Base-by-base conservation (phyloP, 2,113 vertebrate genomes). In the Pteruthius melanotis region DNA sequence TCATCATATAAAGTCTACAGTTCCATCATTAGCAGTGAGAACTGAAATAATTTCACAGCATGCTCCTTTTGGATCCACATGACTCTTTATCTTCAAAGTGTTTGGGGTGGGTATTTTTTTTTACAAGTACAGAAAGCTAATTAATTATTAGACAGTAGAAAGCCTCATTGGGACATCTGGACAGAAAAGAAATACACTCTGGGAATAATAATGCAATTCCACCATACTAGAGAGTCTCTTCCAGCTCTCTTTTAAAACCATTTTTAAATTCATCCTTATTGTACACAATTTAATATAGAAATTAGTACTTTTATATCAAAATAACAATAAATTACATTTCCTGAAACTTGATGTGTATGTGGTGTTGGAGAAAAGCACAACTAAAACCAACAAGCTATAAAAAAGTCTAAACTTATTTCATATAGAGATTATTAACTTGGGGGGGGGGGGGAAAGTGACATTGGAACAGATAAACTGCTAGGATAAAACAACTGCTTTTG, bases 71-170 rank as follows among this genome's bases (percentile, higher is more conserved):
- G 15, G 50, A 87, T 93, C 75, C 44, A 63, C 78, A 91, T 50
- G 63, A 87, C 33, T 92, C 59, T 18, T 77, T 26, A 30, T 90
- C 94, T 95, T 95, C 85, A 95, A 88, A 94, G 76, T 79, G 17
- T 83, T 96, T 86, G 61, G 82, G 50, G 59, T 85, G 39, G 7
- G 0, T 75, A 20, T 30, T 65, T 65, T 75, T 75, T 93, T 60
- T 27, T 69, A 7, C 7, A 83, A 90, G 42, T 83, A 90, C 80
- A 94, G 86, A 95, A 93, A 95, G 42, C 71, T 91, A 94, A 97
- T 93, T 89, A 97, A 90, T 94, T 91, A 85, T 65, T 95, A 96
- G 95, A 78, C 22, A 91, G 71, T 44, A 27, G 39, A 90, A 95
- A 86, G 21, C 66, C 92, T 81, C 79, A 56, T 0, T 53, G 79